Conservation (phyloP, 2,113 vertebrate species). For the Pluvianellus socialis region DNA sequence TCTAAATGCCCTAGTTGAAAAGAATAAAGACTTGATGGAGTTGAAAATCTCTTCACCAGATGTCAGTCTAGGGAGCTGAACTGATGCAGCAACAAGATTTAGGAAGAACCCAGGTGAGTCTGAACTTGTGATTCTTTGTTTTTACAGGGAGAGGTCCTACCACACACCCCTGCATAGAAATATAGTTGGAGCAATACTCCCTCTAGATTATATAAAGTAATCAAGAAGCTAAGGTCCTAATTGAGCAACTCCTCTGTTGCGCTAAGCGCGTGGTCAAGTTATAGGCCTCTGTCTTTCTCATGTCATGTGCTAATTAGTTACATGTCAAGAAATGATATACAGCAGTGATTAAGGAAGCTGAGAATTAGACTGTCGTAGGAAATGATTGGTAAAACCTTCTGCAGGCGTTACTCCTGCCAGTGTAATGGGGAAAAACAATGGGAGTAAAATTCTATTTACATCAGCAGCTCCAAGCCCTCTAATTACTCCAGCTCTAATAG, state of each 20-base stretch:
- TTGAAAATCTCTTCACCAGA: not conserved
- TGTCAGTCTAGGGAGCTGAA: not conserved
- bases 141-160: not conserved
- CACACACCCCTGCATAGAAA: not conserved
- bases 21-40: not conserved
- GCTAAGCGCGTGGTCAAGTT: not conserved
- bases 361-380: not conserved
- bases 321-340: not conserved
- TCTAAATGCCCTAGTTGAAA: not conserved
- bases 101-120: not conserved
- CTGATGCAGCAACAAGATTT: not conserved
- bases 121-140: not conserved
- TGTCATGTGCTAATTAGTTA: not conserved
- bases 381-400: slow-evolving; percentile 17
- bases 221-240: not conserved
- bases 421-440: not conserved
- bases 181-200: not conserved
- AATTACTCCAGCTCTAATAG: not conserved
- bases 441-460: slow-evolving; percentile 18
- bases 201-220: not conserved
- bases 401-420: not conserved
- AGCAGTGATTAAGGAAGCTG: not conserved
- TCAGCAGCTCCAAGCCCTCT: not conserved
- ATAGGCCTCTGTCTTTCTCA: not conserved
- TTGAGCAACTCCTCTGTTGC: not conserved